These are phyloP conservation scores for Leuciscus idus DNA, from an alignment of 2,113 vertebrate species.

Conservation along the genomic window DNA sequence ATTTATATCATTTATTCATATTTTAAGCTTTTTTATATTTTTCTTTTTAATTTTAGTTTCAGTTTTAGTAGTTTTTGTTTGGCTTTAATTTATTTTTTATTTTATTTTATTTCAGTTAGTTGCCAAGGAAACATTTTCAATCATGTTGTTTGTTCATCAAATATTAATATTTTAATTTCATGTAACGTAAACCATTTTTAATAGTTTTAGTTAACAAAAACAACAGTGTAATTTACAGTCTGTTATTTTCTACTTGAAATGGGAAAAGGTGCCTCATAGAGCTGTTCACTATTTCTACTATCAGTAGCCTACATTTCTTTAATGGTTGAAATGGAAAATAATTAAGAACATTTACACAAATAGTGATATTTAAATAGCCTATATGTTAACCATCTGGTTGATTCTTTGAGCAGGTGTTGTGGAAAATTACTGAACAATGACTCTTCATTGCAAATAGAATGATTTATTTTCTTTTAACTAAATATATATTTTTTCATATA, in stretches of 20 bases:
- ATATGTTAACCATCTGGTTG: neutral
- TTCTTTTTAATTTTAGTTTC: too few species aligned
- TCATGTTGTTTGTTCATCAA: neutral
- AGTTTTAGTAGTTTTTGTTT: too few species aligned
- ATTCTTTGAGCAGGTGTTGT: neutral
- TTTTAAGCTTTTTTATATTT: neutral
- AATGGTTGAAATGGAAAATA: neutral
- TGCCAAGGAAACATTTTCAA: neutral
- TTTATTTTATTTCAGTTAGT: neutral
- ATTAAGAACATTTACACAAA: neutral
- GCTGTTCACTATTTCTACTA: neutral
- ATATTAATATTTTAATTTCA: neutral
- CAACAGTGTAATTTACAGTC: neutral
- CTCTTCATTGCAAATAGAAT: neutral
- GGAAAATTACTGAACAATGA: neutral
- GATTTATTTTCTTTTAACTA: neutral
- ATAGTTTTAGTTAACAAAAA: neutral
- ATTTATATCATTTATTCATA: neutral
- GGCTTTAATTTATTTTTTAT: too few species aligned
- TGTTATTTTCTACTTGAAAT: neutral
- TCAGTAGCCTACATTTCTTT: neutral
- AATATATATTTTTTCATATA: neutral
- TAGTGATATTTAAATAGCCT: neutral
- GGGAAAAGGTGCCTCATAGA: neutral
- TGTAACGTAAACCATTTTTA: neutral